Evolutionary conservation across 1,140 invertebrate species (phyloP), one percentile per base, ranked within the genome.

Genomic region (Nixonia krombeini): DNA sequence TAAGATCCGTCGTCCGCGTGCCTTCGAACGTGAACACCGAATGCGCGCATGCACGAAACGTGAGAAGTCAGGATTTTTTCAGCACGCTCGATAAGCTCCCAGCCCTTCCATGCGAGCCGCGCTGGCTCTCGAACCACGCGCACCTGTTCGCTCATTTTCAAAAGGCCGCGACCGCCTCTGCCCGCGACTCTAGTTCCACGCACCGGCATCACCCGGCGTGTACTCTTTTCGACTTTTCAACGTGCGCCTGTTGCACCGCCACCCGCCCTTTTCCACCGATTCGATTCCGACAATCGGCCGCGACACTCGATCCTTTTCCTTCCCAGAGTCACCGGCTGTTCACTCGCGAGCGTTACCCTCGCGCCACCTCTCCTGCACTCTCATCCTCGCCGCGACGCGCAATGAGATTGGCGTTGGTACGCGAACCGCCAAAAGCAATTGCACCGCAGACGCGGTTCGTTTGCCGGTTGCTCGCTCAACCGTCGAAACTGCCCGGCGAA

Each of bases 91-190:
- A 64, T 64, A 64, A 64, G 46, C 33, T 42, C 16, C 53, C 13
- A 18, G 15, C 26, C 51, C 28, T 38, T 42, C 23, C 21, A 25
- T 28, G 9, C 44, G 21, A 41, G 16, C n/a, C 8, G 21, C n/a
- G n/a, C 21, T 41, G 6, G 21, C 9, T 17, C n/a, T 21, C 38
- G n/a, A 4, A 21, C n/a, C 38, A n/a, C n/a, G 16, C 18, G 25
- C 59, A 64, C 59, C 59, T 64, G 59, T 64, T 50, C 31, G 25
- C 31, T 46, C 33, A 51, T n/a, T n/a, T n/a, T n/a, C 50, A 26
- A 26, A 26, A 26, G 29, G 9, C 29, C 29, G 29, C 29, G 13
- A n/a, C n/a, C n/a, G n/a, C n/a, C n/a, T n/a, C n/a, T n/a, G n/a
- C n/a, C n/a, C n/a, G n/a, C n/a, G n/a, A n/a, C n/a, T n/a, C n/a